Percentiles rank a stretch among this genome's conserved stretches.
phyloP scores from a whole-genome alignment of 2,113 vertebrate genomes.

The Copsychus sechellarum region DNA sequence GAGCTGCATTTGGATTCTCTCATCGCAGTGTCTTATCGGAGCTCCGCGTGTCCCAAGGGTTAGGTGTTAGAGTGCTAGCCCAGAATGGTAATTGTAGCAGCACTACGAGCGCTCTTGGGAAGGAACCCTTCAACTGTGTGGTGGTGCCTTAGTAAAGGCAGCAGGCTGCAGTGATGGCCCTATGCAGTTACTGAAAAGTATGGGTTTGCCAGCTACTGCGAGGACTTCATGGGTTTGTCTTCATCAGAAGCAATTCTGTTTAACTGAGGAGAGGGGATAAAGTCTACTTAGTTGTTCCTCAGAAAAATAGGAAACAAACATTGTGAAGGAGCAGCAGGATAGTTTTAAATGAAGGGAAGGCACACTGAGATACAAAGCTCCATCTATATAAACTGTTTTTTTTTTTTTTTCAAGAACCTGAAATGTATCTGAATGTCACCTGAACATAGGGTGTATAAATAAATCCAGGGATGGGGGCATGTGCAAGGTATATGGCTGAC shows the following conservation, averaged over 20 bases:
- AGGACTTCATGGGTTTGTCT: background rate
- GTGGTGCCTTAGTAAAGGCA: background rate
- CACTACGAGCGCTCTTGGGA: background rate
- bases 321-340: background rate
- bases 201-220: background rate
- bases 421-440: background rate
- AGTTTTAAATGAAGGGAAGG: background rate
- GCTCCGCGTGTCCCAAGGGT: background rate
- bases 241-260: background rate
- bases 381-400: background rate
- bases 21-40: background rate
- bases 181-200: background rate
- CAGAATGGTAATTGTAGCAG: slow-evolving; percentile 18
- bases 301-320: background rate
- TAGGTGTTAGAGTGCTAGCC: slow-evolving; percentile 13
- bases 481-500: background rate
- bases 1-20: slow-evolving; percentile 4
- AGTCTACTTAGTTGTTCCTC: background rate
- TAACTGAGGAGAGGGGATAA: background rate
- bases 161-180: background rate
- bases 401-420: background rate
- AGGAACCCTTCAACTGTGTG: slow-evolving; percentile 13
- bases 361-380: background rate
- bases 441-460: background rate
- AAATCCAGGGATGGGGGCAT: background rate